These are phyloP conservation scores for Stenodera caucasica DNA, from an alignment of 2,888 invertebrate species.

Conservation along the genomic window DNA sequence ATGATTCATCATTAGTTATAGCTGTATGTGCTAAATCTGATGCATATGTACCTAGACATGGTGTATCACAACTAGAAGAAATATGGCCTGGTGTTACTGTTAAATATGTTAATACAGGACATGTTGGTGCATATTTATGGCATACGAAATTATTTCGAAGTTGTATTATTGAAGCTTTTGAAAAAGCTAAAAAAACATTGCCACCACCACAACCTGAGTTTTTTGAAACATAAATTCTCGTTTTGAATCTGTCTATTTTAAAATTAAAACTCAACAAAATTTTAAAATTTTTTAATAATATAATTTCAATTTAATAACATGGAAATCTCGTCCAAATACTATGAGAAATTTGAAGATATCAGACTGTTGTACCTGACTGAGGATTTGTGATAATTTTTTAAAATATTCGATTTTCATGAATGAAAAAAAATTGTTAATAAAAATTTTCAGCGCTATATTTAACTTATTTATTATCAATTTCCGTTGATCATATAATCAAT, in stretches of 20 bases:
- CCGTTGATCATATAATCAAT: too few species aligned
- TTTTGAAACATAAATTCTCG: slow-evolving; percentile 28
- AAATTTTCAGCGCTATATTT: neutral
- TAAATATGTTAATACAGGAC: slow-evolving; percentile 84
- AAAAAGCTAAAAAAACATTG: slow-evolving; percentile 62
- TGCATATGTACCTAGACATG: slow-evolving; percentile 87
- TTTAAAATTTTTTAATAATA: slow-evolving; percentile 13
- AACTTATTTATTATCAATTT: neutral
- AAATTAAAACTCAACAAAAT: too few species aligned
- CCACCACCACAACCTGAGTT: slow-evolving; percentile 37
- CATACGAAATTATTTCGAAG: slow-evolving; percentile 83
- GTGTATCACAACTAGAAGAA: slow-evolving; percentile 78
- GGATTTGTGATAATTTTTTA: slow-evolving; percentile 30
- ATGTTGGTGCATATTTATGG: slow-evolving; percentile 85
- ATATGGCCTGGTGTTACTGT: slow-evolving; percentile 94
- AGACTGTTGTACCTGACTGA: slow-evolving; percentile 17
- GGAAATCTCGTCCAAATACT: too few species aligned
- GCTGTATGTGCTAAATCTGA: slow-evolving; percentile 89
- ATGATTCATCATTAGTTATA: slow-evolving; percentile 87
- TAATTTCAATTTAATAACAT: neutral
- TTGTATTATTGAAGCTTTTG: slow-evolving; percentile 76
- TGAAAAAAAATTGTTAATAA: neutral
- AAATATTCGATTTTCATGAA: slow-evolving; percentile 3
- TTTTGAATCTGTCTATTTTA: slow-evolving; percentile 18
- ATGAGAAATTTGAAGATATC: neutral